A percentile compares a stretch with the other conserved stretches of the same genome.
phyloP scores from a whole-genome alignment of 2,888 invertebrate genomes.

The Carabus problematicus region DNA sequence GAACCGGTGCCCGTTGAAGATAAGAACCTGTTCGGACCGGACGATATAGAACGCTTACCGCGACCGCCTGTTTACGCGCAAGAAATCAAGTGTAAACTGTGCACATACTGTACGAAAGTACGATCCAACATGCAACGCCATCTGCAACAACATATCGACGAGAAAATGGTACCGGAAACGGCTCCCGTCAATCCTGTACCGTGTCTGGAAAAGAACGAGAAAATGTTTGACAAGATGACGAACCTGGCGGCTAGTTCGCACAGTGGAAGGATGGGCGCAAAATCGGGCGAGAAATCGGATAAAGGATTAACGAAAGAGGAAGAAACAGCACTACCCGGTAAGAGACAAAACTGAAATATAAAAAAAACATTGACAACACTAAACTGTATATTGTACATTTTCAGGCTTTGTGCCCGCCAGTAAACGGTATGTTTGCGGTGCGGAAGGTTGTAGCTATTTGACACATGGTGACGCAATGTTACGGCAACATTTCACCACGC shows the following conservation, averaged over 20 bases:
- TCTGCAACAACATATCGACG: conserved; percentile 69
- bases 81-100: conserved; percentile 69
- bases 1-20: conserved; percentile 43
- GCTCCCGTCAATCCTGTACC: conserved; percentile 85
- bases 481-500: conserved; percentile 73
- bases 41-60: conserved; percentile 71
- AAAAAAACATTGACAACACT: too few species aligned
- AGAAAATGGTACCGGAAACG: conserved; percentile 68
- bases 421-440: conserved; percentile 75
- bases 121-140: conserved; percentile 76
- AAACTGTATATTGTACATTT: conserved; percentile 48
- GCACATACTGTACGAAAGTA: conserved; percentile 74
- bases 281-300: conserved; percentile 29
- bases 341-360: too few species aligned
- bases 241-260: conserved; percentile 78
- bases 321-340: conserved; percentile 19
- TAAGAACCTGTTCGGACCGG: conserved; percentile 61
- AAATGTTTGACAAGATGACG: conserved; percentile 85
- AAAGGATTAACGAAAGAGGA: conserved; percentile 20
- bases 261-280: conserved; percentile 57
- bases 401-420: conserved; percentile 64
- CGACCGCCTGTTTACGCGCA: conserved; percentile 69
- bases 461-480: conserved; percentile 76
- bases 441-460: conserved; percentile 72
- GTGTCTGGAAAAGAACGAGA: conserved; percentile 77